Evolutionary conservation across 2,797 vertebrate species (phyloP), one percentile per base, ranked within the genome.

Genomic region (Fistularia tabacaria): DNA sequence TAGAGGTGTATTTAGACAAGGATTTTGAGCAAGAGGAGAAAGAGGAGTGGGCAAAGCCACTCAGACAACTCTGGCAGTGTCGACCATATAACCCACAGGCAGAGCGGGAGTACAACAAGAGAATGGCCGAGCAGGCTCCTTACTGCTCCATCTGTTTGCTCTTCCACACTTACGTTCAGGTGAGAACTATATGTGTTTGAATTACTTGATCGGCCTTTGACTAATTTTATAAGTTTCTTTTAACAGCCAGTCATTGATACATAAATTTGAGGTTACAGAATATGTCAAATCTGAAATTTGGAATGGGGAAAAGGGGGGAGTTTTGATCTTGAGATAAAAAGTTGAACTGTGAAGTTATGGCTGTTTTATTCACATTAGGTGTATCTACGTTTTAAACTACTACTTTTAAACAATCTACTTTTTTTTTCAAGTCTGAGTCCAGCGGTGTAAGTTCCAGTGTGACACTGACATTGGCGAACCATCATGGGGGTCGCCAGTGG

Each of bases 61-160:
- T 98, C 7, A 84, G 85, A 44, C 92, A 93, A 8, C 82, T 99
- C n/a, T 99, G 96, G 97, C 95, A 97, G 87, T 92, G 93, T 80
- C 88, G 90, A 8, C 93, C 93, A 0, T 91, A 85, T 0, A 92
- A 93, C 81, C 94, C 93, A 12, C 85, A 91, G 73, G 92, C 90
- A 0, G 97, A 98, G 78, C 90, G 87, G 60, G 93, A 95, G 39
- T 97, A 95, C 80, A 99, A 99, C 65, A 86, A 86, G 52, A 83
- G 50, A 25, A 90, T 95, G 92, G 94, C 94, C 53, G 92, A 90
- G 65, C 89, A 91, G 76, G 77, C 93, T 1, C 97, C 97, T 0
- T 93, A 94, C 86, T 99, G 97, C 57, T 92, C 94, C 3, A 92
- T 99, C 48, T 99, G 97, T 74, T 88, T 95, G 82, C 91, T 99